phyloP scores from a whole-genome alignment of 2,113 vertebrate species.

The Oreotrochilus melanogaster region DNA sequence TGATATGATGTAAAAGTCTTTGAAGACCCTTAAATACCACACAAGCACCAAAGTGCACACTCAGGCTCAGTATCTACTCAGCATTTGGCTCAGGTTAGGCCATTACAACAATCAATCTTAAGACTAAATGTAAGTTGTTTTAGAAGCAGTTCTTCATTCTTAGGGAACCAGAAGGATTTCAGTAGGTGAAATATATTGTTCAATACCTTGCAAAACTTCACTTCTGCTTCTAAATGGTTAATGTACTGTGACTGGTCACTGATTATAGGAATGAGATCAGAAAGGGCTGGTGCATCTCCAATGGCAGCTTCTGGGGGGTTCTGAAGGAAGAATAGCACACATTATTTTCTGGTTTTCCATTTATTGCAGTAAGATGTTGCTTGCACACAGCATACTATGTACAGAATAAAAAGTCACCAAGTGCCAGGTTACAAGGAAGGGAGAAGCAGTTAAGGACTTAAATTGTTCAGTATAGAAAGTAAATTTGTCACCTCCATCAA shows the following conservation, averaged over 20 bases:
- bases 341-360: background rate
- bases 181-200: background rate
- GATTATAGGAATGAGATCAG: conserved; percentile 88
- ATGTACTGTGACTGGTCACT: conserved; percentile 92
- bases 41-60: background rate
- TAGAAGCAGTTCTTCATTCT: background rate
- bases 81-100: background rate
- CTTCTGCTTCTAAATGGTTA: conserved; percentile 93
- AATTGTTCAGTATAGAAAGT: background rate
- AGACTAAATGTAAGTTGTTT: background rate
- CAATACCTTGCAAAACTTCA: conserved; percentile 91
- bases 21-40: background rate
- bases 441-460: background rate
- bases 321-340: conserved; percentile 50
- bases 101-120: background rate
- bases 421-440: background rate
- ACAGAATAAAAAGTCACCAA: background rate
- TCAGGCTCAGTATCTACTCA: background rate
- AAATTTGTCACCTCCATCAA: background rate
- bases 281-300: conserved; percentile 63
- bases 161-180: background rate
- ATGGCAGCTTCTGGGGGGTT: conserved; percentile 63
- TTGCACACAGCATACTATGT: background rate
- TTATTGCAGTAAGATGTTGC: background rate
- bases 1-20: background rate